Percentiles rank a stretch among this genome's conserved stretches.
These are phyloP conservation scores for Dryocosmus kuriphilus DNA, from an alignment of 2,888 invertebrate species.

Conservation along the genomic window DNA sequence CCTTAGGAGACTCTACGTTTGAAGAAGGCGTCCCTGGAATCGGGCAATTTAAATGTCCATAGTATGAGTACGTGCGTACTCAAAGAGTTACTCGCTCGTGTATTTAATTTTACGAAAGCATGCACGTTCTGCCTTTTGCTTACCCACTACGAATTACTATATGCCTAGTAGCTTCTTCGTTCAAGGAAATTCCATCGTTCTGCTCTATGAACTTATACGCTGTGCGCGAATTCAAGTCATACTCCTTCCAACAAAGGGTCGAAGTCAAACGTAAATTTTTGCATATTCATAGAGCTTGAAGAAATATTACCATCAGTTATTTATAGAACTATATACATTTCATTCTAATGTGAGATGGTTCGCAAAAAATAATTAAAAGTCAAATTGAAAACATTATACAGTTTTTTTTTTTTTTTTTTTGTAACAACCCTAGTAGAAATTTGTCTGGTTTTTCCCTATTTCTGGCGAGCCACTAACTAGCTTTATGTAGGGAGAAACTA, in stretches of 20 bases:
- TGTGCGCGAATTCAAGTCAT: not conserved
- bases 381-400: too few relatives aligned
- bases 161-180: conserved; percentile 1
- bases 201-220: conserved; percentile 2
- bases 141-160: not conserved
- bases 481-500: too few relatives aligned
- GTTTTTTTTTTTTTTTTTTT: too few relatives aligned
- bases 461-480: too few relatives aligned
- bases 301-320: too few relatives aligned
- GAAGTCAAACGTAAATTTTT: not conserved
- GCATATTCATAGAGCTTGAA: not conserved
- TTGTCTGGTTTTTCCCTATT: too few relatives aligned
- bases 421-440: too few relatives aligned
- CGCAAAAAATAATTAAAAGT: too few relatives aligned
- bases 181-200: conserved; percentile 7
- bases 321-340: too few relatives aligned
- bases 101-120: not conserved
- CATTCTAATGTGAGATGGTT: too few relatives aligned
- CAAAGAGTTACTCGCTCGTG: not conserved
- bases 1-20: not conserved
- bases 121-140: not conserved
- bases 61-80: not conserved
- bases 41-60: not conserved
- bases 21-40: conserved; percentile 1
- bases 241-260: not conserved